phyloP scores from a whole-genome alignment of 2,888 invertebrate species.

The Cryptosula pallasiana region DNA sequence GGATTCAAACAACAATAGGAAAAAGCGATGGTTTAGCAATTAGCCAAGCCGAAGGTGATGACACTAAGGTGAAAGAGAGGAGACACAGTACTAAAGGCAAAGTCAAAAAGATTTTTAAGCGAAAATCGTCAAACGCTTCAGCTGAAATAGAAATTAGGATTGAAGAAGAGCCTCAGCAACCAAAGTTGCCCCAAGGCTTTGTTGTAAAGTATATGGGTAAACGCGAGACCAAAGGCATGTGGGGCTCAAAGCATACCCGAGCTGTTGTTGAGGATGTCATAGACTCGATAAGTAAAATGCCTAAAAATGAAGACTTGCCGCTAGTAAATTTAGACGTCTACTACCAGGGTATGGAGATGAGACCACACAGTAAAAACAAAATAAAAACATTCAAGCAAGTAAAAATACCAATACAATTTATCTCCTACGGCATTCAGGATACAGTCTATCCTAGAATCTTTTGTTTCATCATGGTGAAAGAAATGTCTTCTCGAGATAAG shows the following conservation, averaged over 20 bases:
- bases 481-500: constrained; percentile 39
- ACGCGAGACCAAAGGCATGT: constrained; percentile 40
- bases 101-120: neutral
- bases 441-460: constrained; percentile 48
- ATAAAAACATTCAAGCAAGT: constrained; percentile 34
- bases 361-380: constrained; percentile 41
- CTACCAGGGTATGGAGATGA: constrained; percentile 41
- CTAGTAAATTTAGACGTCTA: constrained; percentile 44
- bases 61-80: neutral
- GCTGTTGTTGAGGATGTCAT: constrained; percentile 47
- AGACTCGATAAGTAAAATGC: constrained; percentile 36
- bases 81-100: neutral
- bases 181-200: constrained; percentile 46
- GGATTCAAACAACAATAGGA: neutral
- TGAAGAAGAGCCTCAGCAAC: neutral
- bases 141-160: neutral
- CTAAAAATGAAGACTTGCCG: constrained; percentile 42
- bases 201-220: constrained; percentile 51
- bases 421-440: constrained; percentile 52
- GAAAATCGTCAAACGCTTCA: constrained; percentile 17
- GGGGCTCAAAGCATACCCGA: constrained; percentile 45
- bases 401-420: constrained; percentile 47
- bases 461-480: constrained; percentile 48
- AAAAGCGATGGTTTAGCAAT: neutral
- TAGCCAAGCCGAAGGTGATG: neutral